These are phyloP conservation scores for Ramphastos sulfuratus DNA, from an alignment of 2,113 vertebrate species.

Conservation along the genomic window DNA sequence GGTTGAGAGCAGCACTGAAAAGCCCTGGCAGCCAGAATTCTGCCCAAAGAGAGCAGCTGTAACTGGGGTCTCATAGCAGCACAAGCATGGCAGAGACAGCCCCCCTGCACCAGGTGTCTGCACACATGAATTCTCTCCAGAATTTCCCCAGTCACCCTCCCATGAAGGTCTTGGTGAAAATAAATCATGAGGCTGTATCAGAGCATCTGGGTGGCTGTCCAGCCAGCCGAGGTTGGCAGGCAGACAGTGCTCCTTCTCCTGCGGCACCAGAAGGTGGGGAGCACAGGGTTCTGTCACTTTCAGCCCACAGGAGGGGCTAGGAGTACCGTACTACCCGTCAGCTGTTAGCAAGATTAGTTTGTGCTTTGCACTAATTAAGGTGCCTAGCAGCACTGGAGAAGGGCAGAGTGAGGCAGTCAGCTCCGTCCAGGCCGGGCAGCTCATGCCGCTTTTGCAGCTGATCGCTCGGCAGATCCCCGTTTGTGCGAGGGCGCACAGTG, in stretches of 20 bases:
- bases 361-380: neutral
- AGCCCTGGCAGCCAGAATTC: neutral
- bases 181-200: neutral
- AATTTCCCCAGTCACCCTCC: neutral
- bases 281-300: neutral
- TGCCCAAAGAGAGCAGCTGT: neutral
- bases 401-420: neutral
- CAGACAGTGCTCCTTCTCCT: neutral
- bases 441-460: neutral
- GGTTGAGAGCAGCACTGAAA: neutral
- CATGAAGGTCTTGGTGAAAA: neutral
- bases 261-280: neutral
- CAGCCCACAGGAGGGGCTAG: neutral
- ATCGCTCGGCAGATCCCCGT: neutral
- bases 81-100: neutral
- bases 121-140: neutral
- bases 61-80: neutral
- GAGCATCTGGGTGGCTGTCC: neutral
- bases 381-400: neutral
- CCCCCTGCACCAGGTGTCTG: neutral
- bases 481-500: neutral
- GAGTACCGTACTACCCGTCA: neutral
- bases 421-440: neutral
- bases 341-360: neutral
- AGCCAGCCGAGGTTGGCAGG: neutral